These are phyloP conservation scores for Drosophila mojavensis DNA, from an alignment of 1,140 invertebrate species.

Conservation along the genomic window DNA sequence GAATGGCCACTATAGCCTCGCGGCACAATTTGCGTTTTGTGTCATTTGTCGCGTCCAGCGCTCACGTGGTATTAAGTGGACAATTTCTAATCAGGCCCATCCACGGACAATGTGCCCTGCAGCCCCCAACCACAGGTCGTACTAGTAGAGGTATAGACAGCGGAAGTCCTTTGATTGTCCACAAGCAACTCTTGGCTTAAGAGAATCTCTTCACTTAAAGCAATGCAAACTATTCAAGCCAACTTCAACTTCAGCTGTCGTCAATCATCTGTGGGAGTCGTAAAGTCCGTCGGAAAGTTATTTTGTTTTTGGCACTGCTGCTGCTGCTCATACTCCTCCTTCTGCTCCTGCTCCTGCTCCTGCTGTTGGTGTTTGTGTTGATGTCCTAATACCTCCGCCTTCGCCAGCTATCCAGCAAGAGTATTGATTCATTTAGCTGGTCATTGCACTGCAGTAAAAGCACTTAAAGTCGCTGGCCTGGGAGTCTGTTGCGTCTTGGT, in stretches of 20 bases:
- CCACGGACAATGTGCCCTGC: background rate
- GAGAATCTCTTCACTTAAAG: no score
- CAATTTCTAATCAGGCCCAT: conserved; percentile 33
- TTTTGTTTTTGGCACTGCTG: background rate
- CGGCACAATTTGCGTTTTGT: conserved; percentile 24
- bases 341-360: background rate
- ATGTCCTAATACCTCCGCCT: background rate
- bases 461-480: conserved; percentile 11
- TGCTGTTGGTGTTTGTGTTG: no score
- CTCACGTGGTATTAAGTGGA: conserved; percentile 15
- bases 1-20: conserved; percentile 13
- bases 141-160: background rate
- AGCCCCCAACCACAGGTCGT: no score
- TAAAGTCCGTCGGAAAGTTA: conserved; percentile 6
- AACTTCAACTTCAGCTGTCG: background rate
- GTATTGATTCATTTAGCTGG: conserved; percentile 42
- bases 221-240: background rate
- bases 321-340: background rate
- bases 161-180: no score
- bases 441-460: conserved; percentile 36
- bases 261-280: conserved; percentile 32
- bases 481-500: background rate
- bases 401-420: background rate
- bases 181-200: no score
- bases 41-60: conserved; percentile 9